phyloP scores from a whole-genome alignment of 1,140 invertebrate genomes.

The Zaprionus camerounensis region DNA sequence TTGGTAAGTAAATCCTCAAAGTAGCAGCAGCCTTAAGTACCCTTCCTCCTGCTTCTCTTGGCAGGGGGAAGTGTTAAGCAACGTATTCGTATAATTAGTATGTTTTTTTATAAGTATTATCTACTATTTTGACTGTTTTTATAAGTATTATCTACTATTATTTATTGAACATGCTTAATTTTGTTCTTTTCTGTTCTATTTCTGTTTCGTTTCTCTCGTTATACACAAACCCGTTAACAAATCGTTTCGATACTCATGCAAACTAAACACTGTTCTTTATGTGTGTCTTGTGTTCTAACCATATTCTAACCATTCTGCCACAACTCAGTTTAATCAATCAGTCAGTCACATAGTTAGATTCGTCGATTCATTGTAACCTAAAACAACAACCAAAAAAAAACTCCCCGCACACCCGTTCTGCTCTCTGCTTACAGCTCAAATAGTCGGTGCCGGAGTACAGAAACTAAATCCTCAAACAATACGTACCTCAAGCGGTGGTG shows the following conservation, averaged over 20 bases:
- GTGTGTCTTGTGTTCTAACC: constrained; percentile 52
- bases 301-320: constrained; percentile 50
- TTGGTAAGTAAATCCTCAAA: constrained; percentile 85
- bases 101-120: constrained; percentile 57
- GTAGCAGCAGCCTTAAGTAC: neutral
- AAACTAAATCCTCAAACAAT: constrained; percentile 87
- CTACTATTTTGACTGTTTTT: constrained; percentile 1
- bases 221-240: constrained; percentile 66
- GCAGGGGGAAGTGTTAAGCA: neutral
- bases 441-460: constrained; percentile 88
- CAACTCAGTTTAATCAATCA: constrained; percentile 5
- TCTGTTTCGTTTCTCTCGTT: constrained; percentile 72
- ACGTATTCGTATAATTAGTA: constrained; percentile 36
- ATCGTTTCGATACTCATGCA: constrained; percentile 70
- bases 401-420: constrained; percentile 79
- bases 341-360: constrained; percentile 25
- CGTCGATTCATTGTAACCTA: constrained; percentile 70
- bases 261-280: constrained; percentile 56
- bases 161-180: constrained; percentile 78
- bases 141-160: constrained; percentile 61
- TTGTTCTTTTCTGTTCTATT: constrained; percentile 74
- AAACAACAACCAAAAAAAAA: constrained; percentile 71
- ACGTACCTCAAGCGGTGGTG: constrained; percentile 84
- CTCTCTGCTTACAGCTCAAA: constrained; percentile 86
- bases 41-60: neutral